phyloP scores from a whole-genome alignment of 1,140 invertebrate genomes.

The Acromyrmex echinatior region DNA sequence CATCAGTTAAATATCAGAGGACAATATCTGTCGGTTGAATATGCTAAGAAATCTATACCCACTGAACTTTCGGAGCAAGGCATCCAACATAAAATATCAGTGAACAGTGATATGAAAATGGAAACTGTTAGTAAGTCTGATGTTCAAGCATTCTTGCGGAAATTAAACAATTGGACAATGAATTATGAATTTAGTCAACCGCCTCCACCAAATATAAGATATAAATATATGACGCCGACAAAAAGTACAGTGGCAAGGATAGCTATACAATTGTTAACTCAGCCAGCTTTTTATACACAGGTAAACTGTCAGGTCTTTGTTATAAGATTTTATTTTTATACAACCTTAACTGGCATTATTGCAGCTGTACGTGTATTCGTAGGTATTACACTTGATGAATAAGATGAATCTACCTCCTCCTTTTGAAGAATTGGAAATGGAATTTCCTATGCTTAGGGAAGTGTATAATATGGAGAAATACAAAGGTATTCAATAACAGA shows the following conservation, averaged over 20 bases:
- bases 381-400: conserved; percentile 97
- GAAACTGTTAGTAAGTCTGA: conserved; percentile 81
- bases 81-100: conserved; percentile 57
- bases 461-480: conserved; percentile 83
- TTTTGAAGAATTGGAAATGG: conserved; percentile 89
- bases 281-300: conserved; percentile 94
- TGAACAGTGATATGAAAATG: conserved; percentile 67
- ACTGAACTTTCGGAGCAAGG: conserved; percentile 71
- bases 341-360: conserved; percentile 23
- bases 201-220: conserved; percentile 91
- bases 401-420: conserved; percentile 96
- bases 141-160: conserved; percentile 90
- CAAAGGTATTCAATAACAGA: conserved; percentile 84
- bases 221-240: conserved; percentile 92
- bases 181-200: conserved; percentile 90
- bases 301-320: conserved; percentile 67
- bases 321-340: neutral
- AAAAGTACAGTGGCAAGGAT: conserved; percentile 92
- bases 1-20: conserved; percentile 90
- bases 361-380: conserved; percentile 30
- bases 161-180: conserved; percentile 90
- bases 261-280: conserved; percentile 90
- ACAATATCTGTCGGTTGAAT: conserved; percentile 88
- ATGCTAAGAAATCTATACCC: conserved; percentile 85
- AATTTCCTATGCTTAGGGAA: conserved; percentile 83